Evolutionary conservation across 2,797 vertebrate genomes (phyloP).

Genomic region (Acanthis flammea): DNA sequence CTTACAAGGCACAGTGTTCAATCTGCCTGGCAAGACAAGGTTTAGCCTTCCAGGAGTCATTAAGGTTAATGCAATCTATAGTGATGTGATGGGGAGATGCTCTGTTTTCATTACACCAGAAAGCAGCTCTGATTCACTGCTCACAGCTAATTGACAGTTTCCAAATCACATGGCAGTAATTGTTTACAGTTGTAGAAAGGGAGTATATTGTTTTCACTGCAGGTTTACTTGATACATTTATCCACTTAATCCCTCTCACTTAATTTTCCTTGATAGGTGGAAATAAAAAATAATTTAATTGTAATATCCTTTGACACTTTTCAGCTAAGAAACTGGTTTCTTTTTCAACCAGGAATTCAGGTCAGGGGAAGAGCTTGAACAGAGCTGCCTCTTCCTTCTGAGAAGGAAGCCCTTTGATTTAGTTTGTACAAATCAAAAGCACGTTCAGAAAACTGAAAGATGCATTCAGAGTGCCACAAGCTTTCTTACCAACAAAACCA

Average conservation of each 20-base stretch:
- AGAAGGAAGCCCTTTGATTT: neutral
- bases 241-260: slow-evolving; percentile 41
- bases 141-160: slow-evolving; percentile 52
- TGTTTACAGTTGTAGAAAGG: slow-evolving; percentile 45
- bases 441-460: neutral
- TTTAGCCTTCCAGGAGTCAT: slow-evolving; percentile 49
- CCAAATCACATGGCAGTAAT: slow-evolving; percentile 30
- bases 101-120: slow-evolving; percentile 48
- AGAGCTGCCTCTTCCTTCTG: neutral
- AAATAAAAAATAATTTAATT: slow-evolving; percentile 52
- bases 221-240: slow-evolving; percentile 30
- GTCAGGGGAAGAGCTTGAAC: neutral
- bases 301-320: slow-evolving; percentile 27
- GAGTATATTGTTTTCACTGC: slow-evolving; percentile 38
- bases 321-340: neutral
- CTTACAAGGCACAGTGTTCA: neutral
- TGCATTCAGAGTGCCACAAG: neutral
- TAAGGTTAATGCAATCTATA: slow-evolving; percentile 56
- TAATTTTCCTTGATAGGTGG: slow-evolving; percentile 15
- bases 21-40: slow-evolving; percentile 19
- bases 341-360: neutral
- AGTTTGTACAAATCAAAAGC: neutral
- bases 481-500: neutral
- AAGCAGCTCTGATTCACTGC: slow-evolving; percentile 37
- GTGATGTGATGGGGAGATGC: neutral